A percentile compares a stretch with the other conserved stretches of the same genome.
These are phyloP conservation scores for Norana najaformis DNA, from an alignment of 2,888 invertebrate genomes.

Conservation along the genomic window DNA sequence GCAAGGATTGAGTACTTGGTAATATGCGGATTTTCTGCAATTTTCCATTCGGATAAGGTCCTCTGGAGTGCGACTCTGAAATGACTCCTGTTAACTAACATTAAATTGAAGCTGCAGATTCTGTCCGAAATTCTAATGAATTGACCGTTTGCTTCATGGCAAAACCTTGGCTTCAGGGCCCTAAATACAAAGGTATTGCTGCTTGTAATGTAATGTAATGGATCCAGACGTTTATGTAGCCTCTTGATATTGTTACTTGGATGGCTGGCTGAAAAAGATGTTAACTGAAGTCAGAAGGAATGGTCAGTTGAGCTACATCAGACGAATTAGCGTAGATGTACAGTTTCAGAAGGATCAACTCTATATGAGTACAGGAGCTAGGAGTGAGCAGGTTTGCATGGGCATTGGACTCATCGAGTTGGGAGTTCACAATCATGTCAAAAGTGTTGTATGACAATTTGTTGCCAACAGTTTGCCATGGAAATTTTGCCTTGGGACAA, in stretches of 20 bases:
- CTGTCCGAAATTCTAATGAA: not conserved
- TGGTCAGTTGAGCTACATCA: not conserved
- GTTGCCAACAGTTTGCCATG: not conserved
- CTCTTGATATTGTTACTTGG: not conserved
- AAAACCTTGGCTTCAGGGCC: not conserved
- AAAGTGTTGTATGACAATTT: not conserved
- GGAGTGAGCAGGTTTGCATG: not conserved
- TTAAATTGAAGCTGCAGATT: not conserved
- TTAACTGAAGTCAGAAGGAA: not conserved
- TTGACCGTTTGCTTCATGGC: not conserved
- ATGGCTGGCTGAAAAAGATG: not conserved
- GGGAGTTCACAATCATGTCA: not conserved
- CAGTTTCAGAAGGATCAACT: not conserved
- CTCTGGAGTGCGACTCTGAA: too few relatives aligned
- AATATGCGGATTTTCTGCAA: not conserved
- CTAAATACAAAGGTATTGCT: not conserved
- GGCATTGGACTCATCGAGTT: not conserved
- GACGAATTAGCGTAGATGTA: not conserved
- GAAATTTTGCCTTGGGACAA: not conserved
- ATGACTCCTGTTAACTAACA: not conserved
- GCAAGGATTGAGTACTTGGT: not conserved
- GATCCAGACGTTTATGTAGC: not conserved
- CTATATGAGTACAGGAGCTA: too few relatives aligned
- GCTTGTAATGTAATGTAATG: not conserved
- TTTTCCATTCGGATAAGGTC: not conserved